Evolutionary conservation across 2,113 vertebrate species (phyloP).

Genomic region (Australoheros scitulus): DNA sequence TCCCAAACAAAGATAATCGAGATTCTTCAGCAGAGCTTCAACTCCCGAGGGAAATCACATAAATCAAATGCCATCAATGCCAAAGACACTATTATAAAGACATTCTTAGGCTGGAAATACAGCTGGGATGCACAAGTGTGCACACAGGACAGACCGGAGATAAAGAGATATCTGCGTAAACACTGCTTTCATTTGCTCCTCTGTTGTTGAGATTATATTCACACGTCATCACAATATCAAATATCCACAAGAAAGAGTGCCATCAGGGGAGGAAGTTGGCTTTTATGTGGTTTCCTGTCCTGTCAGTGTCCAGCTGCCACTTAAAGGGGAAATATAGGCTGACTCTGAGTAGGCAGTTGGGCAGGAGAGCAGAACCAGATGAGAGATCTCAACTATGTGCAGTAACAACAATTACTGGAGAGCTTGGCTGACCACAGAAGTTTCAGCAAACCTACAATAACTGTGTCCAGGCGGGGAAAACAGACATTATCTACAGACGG

Average conservation of each 20-base stretch:
- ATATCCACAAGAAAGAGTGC: conserved; percentile 13
- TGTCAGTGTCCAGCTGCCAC: conserved; percentile 8
- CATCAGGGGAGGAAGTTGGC: conserved; percentile 21
- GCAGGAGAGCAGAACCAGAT: conserved; percentile 41
- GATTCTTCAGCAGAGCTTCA: not conserved
- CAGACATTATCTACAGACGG: not conserved
- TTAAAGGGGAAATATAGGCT: conserved; percentile 37
- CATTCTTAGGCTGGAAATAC: not conserved
- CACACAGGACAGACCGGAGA: not conserved
- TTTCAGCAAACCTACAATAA: not conserved
- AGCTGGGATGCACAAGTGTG: not conserved
- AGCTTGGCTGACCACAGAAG: conserved; percentile 28
- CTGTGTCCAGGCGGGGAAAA: not conserved
- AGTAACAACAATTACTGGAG: conserved; percentile 25
- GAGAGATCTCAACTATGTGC: conserved; percentile 37
- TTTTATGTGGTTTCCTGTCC: conserved; percentile 43
- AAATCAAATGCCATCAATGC: conserved; percentile 12
- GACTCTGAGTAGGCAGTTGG: conserved; percentile 32
- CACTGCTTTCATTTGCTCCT: not conserved
- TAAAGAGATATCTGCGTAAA: conserved; percentile 10
- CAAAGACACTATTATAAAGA: not conserved
- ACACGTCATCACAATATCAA: conserved; percentile 10
- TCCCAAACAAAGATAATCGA: conserved; percentile 1
- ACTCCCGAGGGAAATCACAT: not conserved
- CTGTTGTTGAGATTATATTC: not conserved